These are phyloP conservation scores for Ruditapes philippinarum DNA, from an alignment of 1,140 invertebrate genomes.

Conservation along the genomic window DNA sequence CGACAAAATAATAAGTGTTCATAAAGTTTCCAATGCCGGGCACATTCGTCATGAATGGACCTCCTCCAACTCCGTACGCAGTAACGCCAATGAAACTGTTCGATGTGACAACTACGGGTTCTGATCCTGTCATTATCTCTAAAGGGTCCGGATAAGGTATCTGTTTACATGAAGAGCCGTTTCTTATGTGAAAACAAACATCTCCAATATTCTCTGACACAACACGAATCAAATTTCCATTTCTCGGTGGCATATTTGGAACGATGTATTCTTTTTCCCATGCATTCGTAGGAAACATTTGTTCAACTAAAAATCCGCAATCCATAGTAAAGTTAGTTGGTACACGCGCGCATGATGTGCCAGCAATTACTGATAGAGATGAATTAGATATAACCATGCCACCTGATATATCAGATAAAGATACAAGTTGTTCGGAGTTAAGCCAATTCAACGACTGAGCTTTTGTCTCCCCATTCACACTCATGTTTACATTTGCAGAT, in stretches of 20 bases:
- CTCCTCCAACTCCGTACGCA: not conserved
- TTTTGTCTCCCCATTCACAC: not conserved
- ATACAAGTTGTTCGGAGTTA: not conserved
- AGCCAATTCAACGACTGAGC: not conserved
- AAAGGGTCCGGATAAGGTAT: not conserved
- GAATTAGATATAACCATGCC: not conserved
- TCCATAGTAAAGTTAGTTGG: not conserved
- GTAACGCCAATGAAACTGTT: not conserved
- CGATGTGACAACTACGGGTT: not conserved
- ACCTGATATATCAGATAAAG: not conserved
- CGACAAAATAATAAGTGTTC: not conserved
- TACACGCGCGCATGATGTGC: not conserved
- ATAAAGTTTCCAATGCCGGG: not conserved
- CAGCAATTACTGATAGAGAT: not conserved
- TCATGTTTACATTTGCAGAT: not conserved
- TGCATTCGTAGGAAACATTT: not conserved
- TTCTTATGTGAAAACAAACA: not conserved
- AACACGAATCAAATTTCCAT: not conserved
- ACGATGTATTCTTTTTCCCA: not conserved
- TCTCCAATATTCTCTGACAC: not conserved
- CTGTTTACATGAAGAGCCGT: not conserved
- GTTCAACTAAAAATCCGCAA: not conserved
- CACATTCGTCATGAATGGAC: not conserved
- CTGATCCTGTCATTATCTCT: not conserved
- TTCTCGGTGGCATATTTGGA: not conserved